A percentile compares a stretch with the other conserved stretches of the same genome.
Conservation (phyloP, 2,797 vertebrate species). For the Lacerta viridis region DNA sequence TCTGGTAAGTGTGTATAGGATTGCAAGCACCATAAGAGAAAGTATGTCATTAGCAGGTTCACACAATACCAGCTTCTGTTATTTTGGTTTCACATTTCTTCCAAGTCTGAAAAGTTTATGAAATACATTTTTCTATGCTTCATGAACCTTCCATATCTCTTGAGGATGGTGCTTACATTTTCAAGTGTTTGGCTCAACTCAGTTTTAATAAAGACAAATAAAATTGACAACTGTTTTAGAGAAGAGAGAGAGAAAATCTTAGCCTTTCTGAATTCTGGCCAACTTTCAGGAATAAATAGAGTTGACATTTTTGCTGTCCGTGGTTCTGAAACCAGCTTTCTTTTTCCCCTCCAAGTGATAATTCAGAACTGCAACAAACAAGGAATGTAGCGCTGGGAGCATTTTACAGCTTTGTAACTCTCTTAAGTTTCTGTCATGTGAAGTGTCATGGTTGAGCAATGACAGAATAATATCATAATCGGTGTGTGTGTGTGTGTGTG, state of each 20-base stretch:
- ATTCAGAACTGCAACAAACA: background rate
- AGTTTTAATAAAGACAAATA: conserved; percentile 8
- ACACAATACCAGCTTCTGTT: background rate
- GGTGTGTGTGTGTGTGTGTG: background rate
- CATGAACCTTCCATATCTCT: background rate
- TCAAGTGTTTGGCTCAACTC: background rate
- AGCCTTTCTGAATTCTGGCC: background rate
- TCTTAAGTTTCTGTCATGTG: conserved; percentile 6
- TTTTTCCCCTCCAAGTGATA: background rate
- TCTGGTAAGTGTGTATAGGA: background rate
- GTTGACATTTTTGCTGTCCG: conserved; percentile 16
- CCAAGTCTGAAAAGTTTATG: background rate
- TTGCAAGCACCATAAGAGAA: background rate
- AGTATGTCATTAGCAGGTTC: background rate
- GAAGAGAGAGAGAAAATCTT: background rate
- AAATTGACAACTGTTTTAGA: background rate
- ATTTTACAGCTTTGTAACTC: conserved; percentile 20
- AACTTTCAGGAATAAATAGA: conserved; percentile 8
- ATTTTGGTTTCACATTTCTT: background rate
- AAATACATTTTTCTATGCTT: background rate
- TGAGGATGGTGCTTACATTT: background rate
- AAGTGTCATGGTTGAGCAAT: conserved; percentile 15
- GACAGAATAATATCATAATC: conserved; percentile 13
- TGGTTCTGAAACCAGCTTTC: conserved; percentile 12
- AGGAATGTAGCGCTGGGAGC: background rate